Conservation (phyloP, 2,797 vertebrate genomes). For the Chaetodon trifasciatus region DNA sequence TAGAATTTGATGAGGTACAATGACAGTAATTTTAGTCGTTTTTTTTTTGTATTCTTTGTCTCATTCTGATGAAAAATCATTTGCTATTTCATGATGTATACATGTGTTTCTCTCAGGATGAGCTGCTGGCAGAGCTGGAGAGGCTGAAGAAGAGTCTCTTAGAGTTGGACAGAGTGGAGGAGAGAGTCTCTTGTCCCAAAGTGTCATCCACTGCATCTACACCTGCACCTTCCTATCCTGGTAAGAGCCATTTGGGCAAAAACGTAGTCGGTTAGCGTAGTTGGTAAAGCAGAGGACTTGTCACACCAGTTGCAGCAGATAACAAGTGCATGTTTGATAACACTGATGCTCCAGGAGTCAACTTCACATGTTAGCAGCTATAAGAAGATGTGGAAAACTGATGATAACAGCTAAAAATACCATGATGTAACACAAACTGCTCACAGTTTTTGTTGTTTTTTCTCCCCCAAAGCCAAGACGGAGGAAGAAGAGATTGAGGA, state of each 20-base stretch:
- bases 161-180: background rate
- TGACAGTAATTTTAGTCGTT: too few species aligned
- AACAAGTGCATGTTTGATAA: background rate
- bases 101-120: constrained; percentile 12
- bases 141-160: constrained; percentile 35
- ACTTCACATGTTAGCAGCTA: background rate
- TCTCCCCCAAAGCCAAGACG: constrained; percentile 1
- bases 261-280: background rate
- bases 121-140: constrained; percentile 54
- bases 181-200: background rate
- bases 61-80: too few species aligned
- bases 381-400: background rate
- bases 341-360: background rate
- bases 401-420: background rate
- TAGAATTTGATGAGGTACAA: constrained; percentile 44
- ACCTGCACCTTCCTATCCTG: background rate
- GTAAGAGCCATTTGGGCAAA: constrained; percentile 6
- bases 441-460: background rate
- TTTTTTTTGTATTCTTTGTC: too few species aligned
- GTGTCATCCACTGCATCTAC: constrained; percentile 4
- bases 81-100: background rate
- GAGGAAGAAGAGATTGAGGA: constrained; percentile 46
- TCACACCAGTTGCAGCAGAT: background rate
- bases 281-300: background rate
- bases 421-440: background rate